Base-by-base conservation (phyloP, 2,888 invertebrate species). In the Ichneumoninae sp. region DNA sequence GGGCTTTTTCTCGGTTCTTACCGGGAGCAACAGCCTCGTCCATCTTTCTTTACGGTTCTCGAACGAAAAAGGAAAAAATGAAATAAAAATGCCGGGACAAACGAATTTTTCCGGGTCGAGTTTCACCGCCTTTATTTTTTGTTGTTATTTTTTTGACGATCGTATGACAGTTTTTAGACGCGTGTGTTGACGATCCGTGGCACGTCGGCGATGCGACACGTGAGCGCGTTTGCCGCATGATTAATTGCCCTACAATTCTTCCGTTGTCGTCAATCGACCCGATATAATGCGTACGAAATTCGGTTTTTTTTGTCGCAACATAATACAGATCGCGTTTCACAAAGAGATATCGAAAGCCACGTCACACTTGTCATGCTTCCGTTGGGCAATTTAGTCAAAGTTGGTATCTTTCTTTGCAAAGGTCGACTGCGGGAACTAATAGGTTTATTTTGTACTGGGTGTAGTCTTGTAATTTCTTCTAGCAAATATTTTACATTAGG, bases 1-100 rank as follows among this genome's bases (percentile, higher is more conserved):
- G 22, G 57, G 57, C 57, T 22, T 26, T 2, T 26, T 26, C 22
- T 57, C 26, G 47, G 26, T 10, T 57, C 40, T 13, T 54, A 57
- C 33, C 5, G 57, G 7, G 71, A 7, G 19, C 36, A 36, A 8
- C 26, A 36, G 36, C 16, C 52, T 73, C 50, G 36, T 26, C 71
- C 68, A 73, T 74, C 83, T 78, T 60, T 40, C 83, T 78, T 60
- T 40, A 36, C 50, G 47, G 7, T 33, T 75, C 36, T 52, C n/a
- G 33, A 52, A 33, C 1, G 50, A n/a, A 50, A 30, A 13, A 33
- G 6, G 30, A 33, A 7, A 33, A 63, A 63, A 4, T 13, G 4
- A 54, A 22, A 54, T 10, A 10, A 47, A 57, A 26, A 57, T 13
- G 3, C 26, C 26, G 10, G 3, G 13, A 26, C 22, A 26, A 26